Evolutionary conservation across 2,113 vertebrate genomes (phyloP), one percentile per base, ranked within the genome.

Genomic region (Ovis aries): DNA sequence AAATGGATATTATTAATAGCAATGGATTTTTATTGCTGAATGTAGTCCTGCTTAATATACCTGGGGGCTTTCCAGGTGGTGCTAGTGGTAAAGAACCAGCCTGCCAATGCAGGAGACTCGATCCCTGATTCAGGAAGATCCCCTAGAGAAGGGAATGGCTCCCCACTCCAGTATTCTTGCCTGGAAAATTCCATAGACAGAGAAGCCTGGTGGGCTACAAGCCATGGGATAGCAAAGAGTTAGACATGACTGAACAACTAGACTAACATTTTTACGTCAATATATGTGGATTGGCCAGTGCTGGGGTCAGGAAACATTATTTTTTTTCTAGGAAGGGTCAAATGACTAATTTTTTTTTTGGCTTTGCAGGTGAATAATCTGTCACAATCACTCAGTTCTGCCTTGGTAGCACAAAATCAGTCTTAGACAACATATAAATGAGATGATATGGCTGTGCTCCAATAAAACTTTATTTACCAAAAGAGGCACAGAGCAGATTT

Each of bases 381-480:
- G 45, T 57, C 25, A 83, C 17, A 59, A n/a, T 94, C 43, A 78
- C n/a, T 85, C 77, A 59, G 3, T 31, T 91, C 90, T 85, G 57
- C 67, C 31, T 50, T 7, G 11, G 25, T 6, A 86, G 74, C 40
- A 45, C 77, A 40, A 45, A 88, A 52, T 29, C 74, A 92, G 64
- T 16, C 40, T 29, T 23, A 80, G 48, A 77, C 7, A 77, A n/a
- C 67, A 95, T 14, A 33, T 82, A 71, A 96, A 62, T 93, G n/a
- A 82, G 31, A 17, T 23, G 50, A 5, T 12, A 57, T 57, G 55
- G 13, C 33, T 93, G 23, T 90, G n/a, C 81, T 60, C 33, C 59
- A 94, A 64, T 91, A 88, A 96, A 97, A 81, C 36, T 96, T 98
- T 95, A 95, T 83, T 89, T 92, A 74, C 48, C 64, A 84, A 91